Conservation (phyloP, 2,113 vertebrate species). For the Zosterops pallidus region DNA sequence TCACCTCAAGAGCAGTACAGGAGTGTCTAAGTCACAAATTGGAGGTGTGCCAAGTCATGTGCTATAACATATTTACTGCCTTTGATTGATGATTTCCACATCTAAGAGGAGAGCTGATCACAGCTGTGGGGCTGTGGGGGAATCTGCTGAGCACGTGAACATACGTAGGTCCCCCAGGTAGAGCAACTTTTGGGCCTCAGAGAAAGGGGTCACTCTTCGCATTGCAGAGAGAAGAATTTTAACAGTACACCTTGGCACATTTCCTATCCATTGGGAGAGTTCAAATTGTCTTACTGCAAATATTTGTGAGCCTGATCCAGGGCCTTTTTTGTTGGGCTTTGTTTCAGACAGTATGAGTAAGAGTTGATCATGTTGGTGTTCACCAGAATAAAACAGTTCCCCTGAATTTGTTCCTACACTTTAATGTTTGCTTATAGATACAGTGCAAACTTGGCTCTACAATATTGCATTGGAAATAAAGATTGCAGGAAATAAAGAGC, state of each 20-base stretch:
- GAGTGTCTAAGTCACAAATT: not conserved
- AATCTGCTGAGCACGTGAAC: accelerated
- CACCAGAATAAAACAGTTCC: not conserved
- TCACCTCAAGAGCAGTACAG: not conserved
- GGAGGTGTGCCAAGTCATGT: not conserved
- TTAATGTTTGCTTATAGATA: constrained; percentile 1
- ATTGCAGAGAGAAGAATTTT: not conserved
- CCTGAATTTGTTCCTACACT: not conserved
- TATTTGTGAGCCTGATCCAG: not conserved
- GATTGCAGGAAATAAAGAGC: not conserved
- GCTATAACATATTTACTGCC: not conserved
- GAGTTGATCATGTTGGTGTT: not conserved
- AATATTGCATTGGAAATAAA: not conserved
- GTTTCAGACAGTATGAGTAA: not conserved
- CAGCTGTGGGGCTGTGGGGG: not conserved
- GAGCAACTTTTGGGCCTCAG: not conserved
- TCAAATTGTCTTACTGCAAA: constrained; percentile 1
- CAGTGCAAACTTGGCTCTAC: not conserved
- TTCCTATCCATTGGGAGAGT: not conserved
- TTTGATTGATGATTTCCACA: not conserved
- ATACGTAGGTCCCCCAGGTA: not conserved
- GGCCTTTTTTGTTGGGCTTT: not conserved
- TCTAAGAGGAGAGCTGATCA: not conserved
- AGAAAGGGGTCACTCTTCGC: accelerated
- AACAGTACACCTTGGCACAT: not conserved